A percentile compares a stretch with the other conserved stretches of the same genome.
Evolutionary conservation across 1,140 invertebrate species (phyloP).

Genomic region (Hypothenemus hampei): DNA sequence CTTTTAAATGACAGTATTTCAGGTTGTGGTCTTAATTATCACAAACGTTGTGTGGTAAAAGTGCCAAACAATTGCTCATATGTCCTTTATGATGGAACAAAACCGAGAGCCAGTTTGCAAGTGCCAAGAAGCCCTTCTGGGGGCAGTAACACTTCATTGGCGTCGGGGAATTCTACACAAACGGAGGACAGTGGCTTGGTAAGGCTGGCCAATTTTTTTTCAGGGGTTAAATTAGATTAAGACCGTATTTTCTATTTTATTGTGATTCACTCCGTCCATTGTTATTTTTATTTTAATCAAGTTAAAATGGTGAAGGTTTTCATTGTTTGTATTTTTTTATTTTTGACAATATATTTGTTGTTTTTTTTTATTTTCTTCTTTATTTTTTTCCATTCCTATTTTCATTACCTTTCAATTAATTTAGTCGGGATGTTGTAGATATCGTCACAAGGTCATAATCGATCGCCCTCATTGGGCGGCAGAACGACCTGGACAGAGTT

Average conservation of each 20-base stretch:
- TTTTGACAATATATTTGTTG: not conserved
- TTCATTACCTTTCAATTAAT: not conserved
- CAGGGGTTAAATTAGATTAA: constrained; percentile 36
- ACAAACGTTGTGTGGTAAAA: constrained; percentile 97
- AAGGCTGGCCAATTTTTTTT: constrained; percentile 46
- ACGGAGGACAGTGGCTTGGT: constrained; percentile 50
- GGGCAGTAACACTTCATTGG: constrained; percentile 42
- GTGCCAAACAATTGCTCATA: constrained; percentile 94
- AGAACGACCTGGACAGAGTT: constrained; percentile 69
- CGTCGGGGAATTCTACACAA: constrained; percentile 43
- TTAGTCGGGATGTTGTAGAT: constrained; percentile 5
- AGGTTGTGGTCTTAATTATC: constrained; percentile 97
- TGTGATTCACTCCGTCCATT: constrained; percentile 1
- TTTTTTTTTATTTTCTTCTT: constrained; percentile 3
- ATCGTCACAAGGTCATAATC: constrained; percentile 39
- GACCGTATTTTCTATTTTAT: not conserved
- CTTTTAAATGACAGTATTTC: constrained; percentile 20
- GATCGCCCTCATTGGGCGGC: constrained; percentile 73
- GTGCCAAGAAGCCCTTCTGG: constrained; percentile 65
- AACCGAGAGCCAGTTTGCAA: constrained; percentile 54
- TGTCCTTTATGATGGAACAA: constrained; percentile 47
- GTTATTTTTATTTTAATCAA: not conserved
- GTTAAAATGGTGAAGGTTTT: constrained; percentile 1
- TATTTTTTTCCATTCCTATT: not conserved
- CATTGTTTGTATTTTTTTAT: constrained; percentile 5